phyloP scores from a whole-genome alignment of 2,113 vertebrate genomes.

The Eidolon helvum region DNA sequence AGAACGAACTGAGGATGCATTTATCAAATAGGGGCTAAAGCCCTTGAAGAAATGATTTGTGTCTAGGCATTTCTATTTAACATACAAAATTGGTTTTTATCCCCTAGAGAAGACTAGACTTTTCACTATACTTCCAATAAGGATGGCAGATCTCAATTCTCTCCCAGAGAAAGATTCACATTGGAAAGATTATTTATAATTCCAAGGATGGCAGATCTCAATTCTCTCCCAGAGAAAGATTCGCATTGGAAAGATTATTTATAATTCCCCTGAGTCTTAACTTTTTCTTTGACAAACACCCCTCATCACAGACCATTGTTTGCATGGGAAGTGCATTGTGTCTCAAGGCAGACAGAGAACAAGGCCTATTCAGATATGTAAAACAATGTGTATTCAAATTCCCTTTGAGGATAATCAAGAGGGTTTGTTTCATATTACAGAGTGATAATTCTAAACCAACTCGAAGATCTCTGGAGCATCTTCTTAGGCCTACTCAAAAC shows the following conservation, averaged over 20 bases:
- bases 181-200: constrained; percentile 64
- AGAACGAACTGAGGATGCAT: neutral
- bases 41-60: neutral
- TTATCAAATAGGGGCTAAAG: neutral
- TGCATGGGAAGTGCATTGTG: constrained; percentile 64
- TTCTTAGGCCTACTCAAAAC: constrained; percentile 7
- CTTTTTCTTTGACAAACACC: constrained; percentile 65
- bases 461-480: constrained; percentile 7
- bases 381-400: constrained; percentile 73
- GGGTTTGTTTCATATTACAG: constrained; percentile 61
- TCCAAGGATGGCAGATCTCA: constrained; percentile 28
- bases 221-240: constrained; percentile 39
- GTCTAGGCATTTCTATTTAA: neutral
- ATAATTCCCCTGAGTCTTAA: constrained; percentile 68
- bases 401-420: constrained; percentile 72
- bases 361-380: constrained; percentile 59
- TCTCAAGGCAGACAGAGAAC: constrained; percentile 54
- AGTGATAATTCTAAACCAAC: constrained; percentile 48
- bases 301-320: constrained; percentile 74
- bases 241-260: constrained; percentile 54
- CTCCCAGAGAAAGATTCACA: constrained; percentile 33
- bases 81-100: neutral
- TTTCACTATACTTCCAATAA: constrained; percentile 11
- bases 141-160: constrained; percentile 21
- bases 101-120: neutral